These are phyloP conservation scores for Lepidurus arcticus DNA, from an alignment of 1,140 invertebrate genomes.

Conservation along the genomic window DNA sequence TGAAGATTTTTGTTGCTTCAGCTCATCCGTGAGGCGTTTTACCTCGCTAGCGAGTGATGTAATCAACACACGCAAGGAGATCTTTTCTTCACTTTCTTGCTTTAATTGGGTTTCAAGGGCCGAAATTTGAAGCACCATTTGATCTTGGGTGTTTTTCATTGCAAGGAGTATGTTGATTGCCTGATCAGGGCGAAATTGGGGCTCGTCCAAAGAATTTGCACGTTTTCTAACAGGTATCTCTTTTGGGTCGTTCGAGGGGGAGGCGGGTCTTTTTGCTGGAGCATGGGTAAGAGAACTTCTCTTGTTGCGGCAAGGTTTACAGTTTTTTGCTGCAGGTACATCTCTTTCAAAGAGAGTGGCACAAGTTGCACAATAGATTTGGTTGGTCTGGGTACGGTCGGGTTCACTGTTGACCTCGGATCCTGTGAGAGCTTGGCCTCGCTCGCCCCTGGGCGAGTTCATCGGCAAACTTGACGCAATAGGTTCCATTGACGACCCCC, in stretches of 20 bases:
- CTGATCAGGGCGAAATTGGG: neutral
- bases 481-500: too few relatives aligned
- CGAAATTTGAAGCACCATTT: neutral
- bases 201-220: neutral
- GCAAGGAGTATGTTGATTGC: neutral
- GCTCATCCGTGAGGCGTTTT: too few relatives aligned
- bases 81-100: neutral
- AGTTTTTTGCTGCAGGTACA: neutral
- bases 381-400: too few relatives aligned
- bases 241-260: neutral
- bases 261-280: neutral
- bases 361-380: too few relatives aligned
- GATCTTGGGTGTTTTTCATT: neutral
- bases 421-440: too few relatives aligned
- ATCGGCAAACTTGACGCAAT: too few relatives aligned
- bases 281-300: neutral
- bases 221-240: neutral
- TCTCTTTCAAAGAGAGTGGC: too few relatives aligned
- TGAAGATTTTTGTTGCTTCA: too few relatives aligned
- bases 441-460: too few relatives aligned
- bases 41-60: too few relatives aligned
- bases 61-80: too few relatives aligned
- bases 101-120: neutral
- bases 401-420: too few relatives aligned
- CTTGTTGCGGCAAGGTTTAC: neutral